A percentile compares a stretch with the other conserved stretches of the same genome.
Evolutionary conservation across 2,888 invertebrate genomes (phyloP).

Genomic region (Lapara coniferarum): DNA sequence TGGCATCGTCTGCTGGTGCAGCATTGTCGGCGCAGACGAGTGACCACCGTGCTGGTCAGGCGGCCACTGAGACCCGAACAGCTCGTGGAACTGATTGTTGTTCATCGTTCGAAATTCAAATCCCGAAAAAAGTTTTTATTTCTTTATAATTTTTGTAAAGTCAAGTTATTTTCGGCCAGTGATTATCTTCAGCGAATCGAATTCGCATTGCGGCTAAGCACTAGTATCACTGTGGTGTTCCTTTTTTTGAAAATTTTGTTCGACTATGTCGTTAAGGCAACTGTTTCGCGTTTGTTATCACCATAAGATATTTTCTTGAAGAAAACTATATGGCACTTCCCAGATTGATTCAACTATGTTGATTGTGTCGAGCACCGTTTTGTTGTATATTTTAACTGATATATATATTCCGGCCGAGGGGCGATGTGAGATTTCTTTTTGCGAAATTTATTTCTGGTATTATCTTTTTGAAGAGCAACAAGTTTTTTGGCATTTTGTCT

Average conservation of each 20-base stretch:
- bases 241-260: slow-evolving; percentile 32
- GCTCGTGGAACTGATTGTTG: slow-evolving; percentile 76
- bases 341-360: slow-evolving; percentile 69
- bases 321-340: slow-evolving; percentile 72
- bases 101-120: slow-evolving; percentile 66
- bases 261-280: slow-evolving; percentile 82
- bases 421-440: slow-evolving; percentile 77
- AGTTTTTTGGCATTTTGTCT: slow-evolving; percentile 82
- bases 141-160: slow-evolving; percentile 37
- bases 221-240: slow-evolving; percentile 67
- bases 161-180: slow-evolving; percentile 71
- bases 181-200: slow-evolving; percentile 63
- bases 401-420: slow-evolving; percentile 72
- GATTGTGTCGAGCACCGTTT: slow-evolving; percentile 43
- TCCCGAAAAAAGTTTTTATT: slow-evolving; percentile 42
- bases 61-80: slow-evolving; percentile 82
- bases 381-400: slow-evolving; percentile 63
- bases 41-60: slow-evolving; percentile 78
- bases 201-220: slow-evolving; percentile 72
- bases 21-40: slow-evolving; percentile 75
- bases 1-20: slow-evolving; percentile 66
- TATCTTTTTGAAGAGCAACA: slow-evolving; percentile 78
- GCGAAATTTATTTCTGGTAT: slow-evolving; percentile 79
- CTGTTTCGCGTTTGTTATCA: slow-evolving; percentile 50
- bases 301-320: slow-evolving; percentile 68